phyloP scores from a whole-genome alignment of 2,797 vertebrate genomes.

The Paguma larvata region DNA sequence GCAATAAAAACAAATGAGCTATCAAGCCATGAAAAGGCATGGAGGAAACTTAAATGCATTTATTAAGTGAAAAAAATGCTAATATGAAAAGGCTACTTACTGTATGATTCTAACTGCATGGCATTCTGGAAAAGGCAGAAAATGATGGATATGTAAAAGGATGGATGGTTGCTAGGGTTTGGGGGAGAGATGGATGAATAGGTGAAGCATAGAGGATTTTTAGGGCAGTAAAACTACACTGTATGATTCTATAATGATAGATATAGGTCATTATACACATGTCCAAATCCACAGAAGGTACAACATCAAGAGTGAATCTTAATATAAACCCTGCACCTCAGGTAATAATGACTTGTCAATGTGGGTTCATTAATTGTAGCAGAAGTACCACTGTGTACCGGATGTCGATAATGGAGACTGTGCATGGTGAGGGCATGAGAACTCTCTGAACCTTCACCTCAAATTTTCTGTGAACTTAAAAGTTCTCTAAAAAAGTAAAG shows the following conservation, averaged over 20 bases:
- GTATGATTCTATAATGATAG: background rate
- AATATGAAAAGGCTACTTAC: background rate
- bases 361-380: background rate
- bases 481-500: background rate
- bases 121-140: background rate
- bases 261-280: too few species aligned
- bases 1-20: too few species aligned
- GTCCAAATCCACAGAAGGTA: background rate
- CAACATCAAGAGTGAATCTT: background rate
- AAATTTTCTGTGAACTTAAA: background rate
- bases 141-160: background rate
- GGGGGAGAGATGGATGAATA: background rate
- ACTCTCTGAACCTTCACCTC: background rate
- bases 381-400: background rate
- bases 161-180: background rate
- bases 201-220: background rate
- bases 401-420: background rate
- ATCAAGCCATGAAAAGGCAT: too few species aligned
- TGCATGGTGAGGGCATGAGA: rapidly evolving
- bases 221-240: background rate
- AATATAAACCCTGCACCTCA: background rate
- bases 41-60: too few species aligned
- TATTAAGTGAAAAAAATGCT: too few species aligned
- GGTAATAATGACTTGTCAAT: too few species aligned
- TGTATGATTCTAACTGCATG: background rate